Conservation (phyloP, 2,113 vertebrate genomes). For the Sterna hirundo region DNA sequence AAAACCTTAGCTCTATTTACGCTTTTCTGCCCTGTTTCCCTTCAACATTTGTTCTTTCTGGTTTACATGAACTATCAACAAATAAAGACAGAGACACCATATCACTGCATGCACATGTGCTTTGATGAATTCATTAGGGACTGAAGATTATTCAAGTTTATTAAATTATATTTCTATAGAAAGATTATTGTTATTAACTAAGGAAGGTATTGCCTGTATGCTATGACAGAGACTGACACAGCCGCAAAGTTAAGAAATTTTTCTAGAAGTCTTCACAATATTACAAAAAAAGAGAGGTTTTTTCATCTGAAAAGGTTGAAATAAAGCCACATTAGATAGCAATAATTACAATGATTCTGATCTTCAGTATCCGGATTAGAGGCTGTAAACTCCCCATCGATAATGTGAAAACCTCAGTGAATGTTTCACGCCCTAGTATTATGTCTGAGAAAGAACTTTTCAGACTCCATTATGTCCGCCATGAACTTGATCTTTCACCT, state of each 20-base stretch:
- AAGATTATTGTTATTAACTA: neutral
- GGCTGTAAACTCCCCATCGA: conserved; percentile 27
- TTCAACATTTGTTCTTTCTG: neutral
- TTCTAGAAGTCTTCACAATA: neutral
- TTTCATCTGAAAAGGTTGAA: neutral
- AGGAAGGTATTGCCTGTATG: neutral
- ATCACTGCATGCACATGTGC: neutral
- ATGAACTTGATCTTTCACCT: conserved; percentile 80
- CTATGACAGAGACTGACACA: neutral
- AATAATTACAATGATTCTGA: conserved; percentile 40
- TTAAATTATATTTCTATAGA: neutral
- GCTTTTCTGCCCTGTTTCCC: neutral
- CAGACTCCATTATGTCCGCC: conserved; percentile 55
- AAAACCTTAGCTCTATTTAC: neutral
- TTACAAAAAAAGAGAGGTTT: fast-evolving
- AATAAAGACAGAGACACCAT: neutral
- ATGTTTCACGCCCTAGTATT: conserved; percentile 36
- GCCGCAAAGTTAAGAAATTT: neutral
- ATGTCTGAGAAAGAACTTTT: conserved; percentile 67
- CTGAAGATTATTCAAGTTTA: neutral
- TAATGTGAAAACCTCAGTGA: conserved; percentile 24
- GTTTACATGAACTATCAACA: neutral
- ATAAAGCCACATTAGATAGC: neutral
- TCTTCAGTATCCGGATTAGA: conserved; percentile 22
- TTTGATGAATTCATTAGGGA: neutral